Percentiles rank a stretch among this genome's conserved stretches.
Conservation (phyloP, 2,888 invertebrate genomes). For the Sepiola atlantica region DNA sequence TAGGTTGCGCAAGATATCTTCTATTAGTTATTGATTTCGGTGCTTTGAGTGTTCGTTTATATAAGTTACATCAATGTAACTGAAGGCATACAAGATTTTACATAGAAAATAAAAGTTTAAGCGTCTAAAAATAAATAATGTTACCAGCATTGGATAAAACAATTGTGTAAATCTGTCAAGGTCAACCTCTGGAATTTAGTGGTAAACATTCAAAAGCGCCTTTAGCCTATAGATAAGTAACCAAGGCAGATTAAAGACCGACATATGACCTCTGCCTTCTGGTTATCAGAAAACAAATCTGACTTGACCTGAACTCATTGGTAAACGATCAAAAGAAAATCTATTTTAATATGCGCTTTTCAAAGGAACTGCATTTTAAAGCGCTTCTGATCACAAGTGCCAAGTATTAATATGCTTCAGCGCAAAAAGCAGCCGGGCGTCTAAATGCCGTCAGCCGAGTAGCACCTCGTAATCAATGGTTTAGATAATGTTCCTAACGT, state of each 20-base stretch:
- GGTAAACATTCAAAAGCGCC: neutral
- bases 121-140: neutral
- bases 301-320: neutral
- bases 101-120: neutral
- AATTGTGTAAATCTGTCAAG: neutral
- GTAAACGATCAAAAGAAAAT: neutral
- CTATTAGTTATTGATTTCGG: no score
- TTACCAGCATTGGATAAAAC: neutral
- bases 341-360: neutral
- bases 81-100: no score
- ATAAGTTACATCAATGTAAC: no score
- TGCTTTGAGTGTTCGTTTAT: no score
- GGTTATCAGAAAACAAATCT: neutral
- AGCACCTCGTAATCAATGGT: neutral
- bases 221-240: neutral
- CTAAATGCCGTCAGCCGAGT: neutral
- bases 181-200: neutral
- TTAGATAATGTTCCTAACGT: neutral
- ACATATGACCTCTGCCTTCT: neutral
- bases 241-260: neutral
- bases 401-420: constrained; percentile 9
- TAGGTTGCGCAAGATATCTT: no score
- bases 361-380: neutral
- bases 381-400: neutral
- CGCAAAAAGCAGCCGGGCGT: neutral